Conservation (phyloP, 2,888 invertebrate genomes). For the Pecten maximus region DNA sequence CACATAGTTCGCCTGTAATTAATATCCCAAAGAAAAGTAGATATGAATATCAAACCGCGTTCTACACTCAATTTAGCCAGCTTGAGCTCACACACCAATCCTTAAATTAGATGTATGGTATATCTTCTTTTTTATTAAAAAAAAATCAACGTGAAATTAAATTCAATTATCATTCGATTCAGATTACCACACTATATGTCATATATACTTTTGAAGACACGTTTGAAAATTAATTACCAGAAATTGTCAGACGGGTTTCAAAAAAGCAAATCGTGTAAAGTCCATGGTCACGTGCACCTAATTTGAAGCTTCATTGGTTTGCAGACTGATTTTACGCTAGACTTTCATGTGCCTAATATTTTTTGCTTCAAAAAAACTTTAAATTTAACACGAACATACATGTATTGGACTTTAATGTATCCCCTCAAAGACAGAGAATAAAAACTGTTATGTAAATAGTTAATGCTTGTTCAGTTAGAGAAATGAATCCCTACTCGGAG, state of each 20-base stretch:
- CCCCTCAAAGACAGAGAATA: too few species aligned
- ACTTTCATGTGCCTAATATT: too few species aligned
- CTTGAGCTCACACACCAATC: background rate
- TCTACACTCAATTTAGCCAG: background rate
- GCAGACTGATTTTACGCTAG: too few species aligned
- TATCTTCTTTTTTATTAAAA: too few species aligned
- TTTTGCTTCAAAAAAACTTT: too few species aligned
- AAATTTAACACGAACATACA: too few species aligned
- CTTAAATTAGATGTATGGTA: too few species aligned
- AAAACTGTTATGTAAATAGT: too few species aligned
- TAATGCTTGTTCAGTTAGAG: too few species aligned
- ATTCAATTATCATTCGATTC: background rate
- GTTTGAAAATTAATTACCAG: background rate
- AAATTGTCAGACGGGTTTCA: background rate
- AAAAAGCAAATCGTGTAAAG: background rate
- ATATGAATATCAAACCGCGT: background rate
- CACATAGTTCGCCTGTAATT: background rate
- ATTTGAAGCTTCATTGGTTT: background rate
- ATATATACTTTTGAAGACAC: background rate
- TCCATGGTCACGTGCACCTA: background rate
- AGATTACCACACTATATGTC: background rate
- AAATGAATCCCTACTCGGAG: too few species aligned
- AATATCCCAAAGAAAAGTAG: background rate
- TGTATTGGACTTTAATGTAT: too few species aligned
- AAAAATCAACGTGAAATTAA: background rate